phyloP scores from a whole-genome alignment of 2,113 vertebrate species.

The Apistogramma diplotaenia region DNA sequence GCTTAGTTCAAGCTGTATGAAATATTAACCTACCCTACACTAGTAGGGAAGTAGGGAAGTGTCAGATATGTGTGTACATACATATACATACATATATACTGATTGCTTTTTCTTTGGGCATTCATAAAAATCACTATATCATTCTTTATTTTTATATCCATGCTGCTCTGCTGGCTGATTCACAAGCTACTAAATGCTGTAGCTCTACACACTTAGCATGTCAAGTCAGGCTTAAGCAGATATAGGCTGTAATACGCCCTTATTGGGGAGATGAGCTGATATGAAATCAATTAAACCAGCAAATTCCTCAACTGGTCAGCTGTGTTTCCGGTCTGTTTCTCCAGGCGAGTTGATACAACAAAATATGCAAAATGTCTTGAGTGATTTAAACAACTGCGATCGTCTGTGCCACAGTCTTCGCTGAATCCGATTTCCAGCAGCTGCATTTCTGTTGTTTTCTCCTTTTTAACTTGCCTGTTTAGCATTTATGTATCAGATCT shows the following conservation, averaged over 20 bases:
- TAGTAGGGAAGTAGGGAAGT: neutral
- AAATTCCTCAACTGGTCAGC: conserved; percentile 35
- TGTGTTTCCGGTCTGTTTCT: neutral
- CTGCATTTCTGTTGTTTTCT: neutral
- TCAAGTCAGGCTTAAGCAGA: conserved; percentile 49
- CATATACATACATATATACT: neutral
- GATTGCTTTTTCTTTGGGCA: conserved; percentile 18
- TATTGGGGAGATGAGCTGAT: conserved; percentile 58
- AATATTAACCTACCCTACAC: conserved; percentile 8
- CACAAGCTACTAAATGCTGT: conserved; percentile 46
- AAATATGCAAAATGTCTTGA: conserved; percentile 36
- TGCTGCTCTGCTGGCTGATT: conserved; percentile 33
- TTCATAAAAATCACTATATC: conserved; percentile 44
- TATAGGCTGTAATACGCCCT: conserved; percentile 53
- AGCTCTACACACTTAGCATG: conserved; percentile 29
- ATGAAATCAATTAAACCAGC: conserved; percentile 48
- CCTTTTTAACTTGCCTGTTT: conserved; percentile 1
- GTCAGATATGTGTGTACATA: neutral
- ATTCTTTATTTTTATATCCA: conserved; percentile 24
- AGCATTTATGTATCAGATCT: neutral
- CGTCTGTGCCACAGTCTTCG: neutral
- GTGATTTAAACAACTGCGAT: conserved; percentile 14
- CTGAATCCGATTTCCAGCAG: neutral
- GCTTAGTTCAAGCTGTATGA: conserved; percentile 11
- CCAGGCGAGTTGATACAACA: conserved; percentile 31